Conservation (phyloP, 2,113 vertebrate genomes). For the Lasiurus cinereus region DNA sequence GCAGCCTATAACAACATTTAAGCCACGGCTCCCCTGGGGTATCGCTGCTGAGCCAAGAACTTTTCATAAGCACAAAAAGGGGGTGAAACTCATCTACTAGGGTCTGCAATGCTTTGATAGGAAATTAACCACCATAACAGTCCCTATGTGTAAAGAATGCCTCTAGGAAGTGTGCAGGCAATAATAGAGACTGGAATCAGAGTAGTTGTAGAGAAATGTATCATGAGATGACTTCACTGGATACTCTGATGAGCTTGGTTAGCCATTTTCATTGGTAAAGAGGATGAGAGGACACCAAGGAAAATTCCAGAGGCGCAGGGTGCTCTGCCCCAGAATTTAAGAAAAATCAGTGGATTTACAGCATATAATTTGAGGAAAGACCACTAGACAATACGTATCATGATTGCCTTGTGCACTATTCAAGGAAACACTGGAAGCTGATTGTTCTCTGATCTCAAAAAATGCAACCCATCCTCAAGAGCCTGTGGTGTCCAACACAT, state of each 20-base stretch:
- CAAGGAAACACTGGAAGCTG: slow-evolving; percentile 4
- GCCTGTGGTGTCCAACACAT: background rate
- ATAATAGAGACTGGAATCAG: background rate
- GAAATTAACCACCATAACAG: background rate
- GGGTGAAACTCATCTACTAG: background rate
- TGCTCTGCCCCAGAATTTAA: background rate
- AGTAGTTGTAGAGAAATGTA: background rate
- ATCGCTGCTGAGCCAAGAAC: background rate
- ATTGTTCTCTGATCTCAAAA: slow-evolving; percentile 1
- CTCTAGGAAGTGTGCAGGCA: background rate
- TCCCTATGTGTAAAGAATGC: background rate
- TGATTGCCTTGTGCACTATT: background rate
- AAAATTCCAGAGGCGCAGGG: background rate
- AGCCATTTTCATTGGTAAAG: background rate
- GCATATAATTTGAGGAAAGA: slow-evolving; percentile 16
- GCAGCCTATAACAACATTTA: background rate
- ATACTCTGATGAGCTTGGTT: background rate
- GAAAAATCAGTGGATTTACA: background rate
- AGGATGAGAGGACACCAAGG: background rate
- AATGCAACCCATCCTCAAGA: background rate
- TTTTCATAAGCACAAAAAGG: background rate
- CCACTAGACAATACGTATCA: background rate
- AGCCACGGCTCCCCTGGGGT: background rate
- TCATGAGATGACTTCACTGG: background rate
- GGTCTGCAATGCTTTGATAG: background rate